A percentile compares a stretch with the other conserved stretches of the same genome.
Evolutionary conservation across 1,140 invertebrate species (phyloP).

Genomic region (Sycophila sp.): DNA sequence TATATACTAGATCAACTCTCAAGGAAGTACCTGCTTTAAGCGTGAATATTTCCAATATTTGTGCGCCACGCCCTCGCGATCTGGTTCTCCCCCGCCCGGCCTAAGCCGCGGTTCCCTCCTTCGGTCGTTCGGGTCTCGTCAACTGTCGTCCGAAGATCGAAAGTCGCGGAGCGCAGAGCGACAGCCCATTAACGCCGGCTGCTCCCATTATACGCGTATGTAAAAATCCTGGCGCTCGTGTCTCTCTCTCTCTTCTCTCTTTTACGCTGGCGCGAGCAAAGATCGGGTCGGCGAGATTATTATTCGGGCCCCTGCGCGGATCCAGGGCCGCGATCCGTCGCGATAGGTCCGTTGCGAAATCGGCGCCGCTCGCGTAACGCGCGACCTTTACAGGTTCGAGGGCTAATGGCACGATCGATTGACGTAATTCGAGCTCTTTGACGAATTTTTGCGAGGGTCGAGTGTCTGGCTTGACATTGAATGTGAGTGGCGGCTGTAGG

Average conservation of each 20-base stretch:
- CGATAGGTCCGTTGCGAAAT: background rate
- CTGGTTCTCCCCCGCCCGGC: background rate
- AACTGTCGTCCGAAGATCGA: too few relatives aligned
- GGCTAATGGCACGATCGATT: too few relatives aligned
- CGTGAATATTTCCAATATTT: background rate
- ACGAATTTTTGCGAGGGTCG: too few relatives aligned
- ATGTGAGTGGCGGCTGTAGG: too few relatives aligned
- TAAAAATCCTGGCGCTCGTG: too few relatives aligned
- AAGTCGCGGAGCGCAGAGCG: background rate
- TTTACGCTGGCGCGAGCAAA: background rate
- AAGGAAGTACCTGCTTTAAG: background rate
- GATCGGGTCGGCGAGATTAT: conserved; percentile 3
- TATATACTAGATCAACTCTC: conserved; percentile 33
- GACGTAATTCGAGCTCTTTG: too few relatives aligned
- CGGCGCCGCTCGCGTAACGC: background rate
- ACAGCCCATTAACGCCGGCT: background rate
- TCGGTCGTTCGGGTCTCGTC: too few relatives aligned
- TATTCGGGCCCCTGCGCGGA: too few relatives aligned
- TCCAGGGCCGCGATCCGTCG: background rate
- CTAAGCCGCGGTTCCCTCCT: conserved; percentile 4
- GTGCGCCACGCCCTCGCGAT: background rate
- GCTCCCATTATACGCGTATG: too few relatives aligned
- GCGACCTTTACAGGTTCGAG: background rate
- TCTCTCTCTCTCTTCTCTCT: too few relatives aligned
- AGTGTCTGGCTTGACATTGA: too few relatives aligned